A percentile compares a stretch with the other conserved stretches of the same genome.
phyloP scores from a whole-genome alignment of 2,113 vertebrate species.

The Odobenus rosmarus region DNA sequence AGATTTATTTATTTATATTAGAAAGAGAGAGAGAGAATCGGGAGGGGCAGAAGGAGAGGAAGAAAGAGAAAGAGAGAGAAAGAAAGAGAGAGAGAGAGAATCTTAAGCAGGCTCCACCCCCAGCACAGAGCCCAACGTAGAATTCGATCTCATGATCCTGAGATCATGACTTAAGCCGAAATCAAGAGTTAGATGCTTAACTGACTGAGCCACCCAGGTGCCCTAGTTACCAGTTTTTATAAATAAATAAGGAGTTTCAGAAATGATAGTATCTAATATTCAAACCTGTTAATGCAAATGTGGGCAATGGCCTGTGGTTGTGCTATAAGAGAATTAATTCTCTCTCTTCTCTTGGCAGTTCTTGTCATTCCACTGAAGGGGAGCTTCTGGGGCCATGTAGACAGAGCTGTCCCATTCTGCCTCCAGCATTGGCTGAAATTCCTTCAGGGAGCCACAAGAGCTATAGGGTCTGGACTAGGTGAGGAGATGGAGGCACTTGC shows the following conservation, averaged over 20 bases:
- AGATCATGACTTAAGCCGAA: background rate
- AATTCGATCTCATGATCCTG: background rate
- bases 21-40: background rate
- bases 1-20: no score
- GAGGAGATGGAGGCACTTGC: background rate
- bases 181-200: background rate
- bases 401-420: background rate
- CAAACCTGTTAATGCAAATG: background rate
- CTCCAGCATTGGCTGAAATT: background rate
- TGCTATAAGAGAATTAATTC: background rate
- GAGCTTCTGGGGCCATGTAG: background rate
- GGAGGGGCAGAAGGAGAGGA: no score
- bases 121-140: fast-evolving
- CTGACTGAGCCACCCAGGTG: background rate
- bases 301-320: background rate
- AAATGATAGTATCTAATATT: background rate
- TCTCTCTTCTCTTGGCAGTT: background rate
- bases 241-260: constrained; percentile 18
- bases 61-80: no score
- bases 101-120: background rate
- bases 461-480: no score
- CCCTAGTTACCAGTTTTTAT: background rate
- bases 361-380: background rate
- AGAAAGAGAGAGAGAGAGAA: background rate
- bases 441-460: background rate